Evolutionary conservation across 2,113 vertebrate species (phyloP).

Genomic region (Oxyruncus cristatus): DNA sequence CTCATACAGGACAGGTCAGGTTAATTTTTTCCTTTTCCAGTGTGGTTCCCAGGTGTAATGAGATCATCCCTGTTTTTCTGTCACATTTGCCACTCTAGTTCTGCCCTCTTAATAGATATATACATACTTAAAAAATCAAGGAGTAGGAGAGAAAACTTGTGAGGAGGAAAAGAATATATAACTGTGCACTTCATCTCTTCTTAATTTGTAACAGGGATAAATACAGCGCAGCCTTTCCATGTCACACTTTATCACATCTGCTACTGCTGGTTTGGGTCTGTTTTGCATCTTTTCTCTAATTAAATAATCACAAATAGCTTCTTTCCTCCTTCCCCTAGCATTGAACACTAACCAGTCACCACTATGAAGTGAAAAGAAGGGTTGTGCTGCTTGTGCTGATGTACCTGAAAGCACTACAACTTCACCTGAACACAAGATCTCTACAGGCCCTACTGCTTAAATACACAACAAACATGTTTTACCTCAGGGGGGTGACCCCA

Average conservation of each 20-base stretch:
- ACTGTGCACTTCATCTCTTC: background rate
- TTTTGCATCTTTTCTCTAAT: background rate
- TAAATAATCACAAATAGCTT: background rate
- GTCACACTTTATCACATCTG: constrained; percentile 19
- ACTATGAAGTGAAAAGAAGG: background rate
- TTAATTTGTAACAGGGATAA: background rate
- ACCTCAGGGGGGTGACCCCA: background rate
- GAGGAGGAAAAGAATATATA: background rate
- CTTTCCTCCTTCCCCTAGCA: background rate
- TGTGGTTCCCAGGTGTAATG: rapidly evolving
- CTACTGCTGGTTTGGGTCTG: constrained; percentile 20
- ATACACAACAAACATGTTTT: background rate
- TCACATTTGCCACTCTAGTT: background rate
- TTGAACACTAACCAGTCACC: background rate
- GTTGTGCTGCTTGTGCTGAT: background rate
- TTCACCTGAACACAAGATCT: background rate
- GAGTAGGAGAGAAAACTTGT: background rate
- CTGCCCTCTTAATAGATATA: background rate
- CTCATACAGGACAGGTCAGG: background rate
- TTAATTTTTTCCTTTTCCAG: background rate
- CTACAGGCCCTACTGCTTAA: background rate
- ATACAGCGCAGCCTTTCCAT: background rate
- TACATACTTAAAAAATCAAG: background rate
- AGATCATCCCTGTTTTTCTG: background rate
- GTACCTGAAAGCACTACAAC: constrained; percentile 44